phyloP scores from a whole-genome alignment of 2,888 invertebrate genomes.

The Drosophila robusta region DNA sequence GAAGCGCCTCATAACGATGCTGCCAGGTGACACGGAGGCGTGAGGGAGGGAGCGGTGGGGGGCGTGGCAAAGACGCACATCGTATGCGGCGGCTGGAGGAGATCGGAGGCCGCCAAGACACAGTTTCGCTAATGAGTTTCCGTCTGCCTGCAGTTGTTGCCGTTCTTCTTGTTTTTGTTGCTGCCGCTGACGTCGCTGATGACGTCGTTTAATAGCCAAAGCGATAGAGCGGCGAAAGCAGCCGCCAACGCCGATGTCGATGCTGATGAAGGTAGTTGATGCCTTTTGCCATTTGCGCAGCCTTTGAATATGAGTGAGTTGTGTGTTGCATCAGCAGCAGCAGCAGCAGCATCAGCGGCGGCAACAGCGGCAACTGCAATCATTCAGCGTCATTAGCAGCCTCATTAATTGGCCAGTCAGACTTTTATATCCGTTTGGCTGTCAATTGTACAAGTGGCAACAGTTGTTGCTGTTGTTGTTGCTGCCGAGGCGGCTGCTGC shows the following conservation, averaged over 20 bases:
- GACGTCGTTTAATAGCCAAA: conserved; percentile 46
- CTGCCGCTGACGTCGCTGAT: conserved; percentile 32
- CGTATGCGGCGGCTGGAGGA: conserved; percentile 15
- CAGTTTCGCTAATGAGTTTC: conserved; percentile 78
- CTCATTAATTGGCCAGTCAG: conserved; percentile 70
- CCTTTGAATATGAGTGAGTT: conserved; percentile 40
- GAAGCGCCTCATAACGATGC: conserved; percentile 55
- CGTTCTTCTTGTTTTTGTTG: conserved; percentile 14
- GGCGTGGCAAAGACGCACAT: conserved; percentile 16
- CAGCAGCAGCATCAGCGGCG: conserved; percentile 8
- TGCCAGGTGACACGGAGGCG: conserved; percentile 45
- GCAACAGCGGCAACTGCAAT: conserved; percentile 29
- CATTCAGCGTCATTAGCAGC: conserved; percentile 66
- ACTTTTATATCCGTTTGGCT: conserved; percentile 60
- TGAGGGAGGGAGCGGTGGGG: neutral
- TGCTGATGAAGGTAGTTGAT: conserved; percentile 29
- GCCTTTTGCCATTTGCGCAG: conserved; percentile 18
- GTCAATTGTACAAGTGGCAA: conserved; percentile 44
- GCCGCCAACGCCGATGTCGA: conserved; percentile 13
- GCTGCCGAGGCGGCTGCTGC: neutral
- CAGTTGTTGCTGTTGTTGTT: neutral
- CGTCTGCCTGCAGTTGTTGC: conserved; percentile 49
- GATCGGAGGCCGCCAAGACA: conserved; percentile 57
- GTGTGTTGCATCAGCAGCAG: conserved; percentile 35
- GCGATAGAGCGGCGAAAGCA: conserved; percentile 30